These are phyloP conservation scores for Momotus momota DNA, from an alignment of 2,797 vertebrate genomes.

Conservation along the genomic window DNA sequence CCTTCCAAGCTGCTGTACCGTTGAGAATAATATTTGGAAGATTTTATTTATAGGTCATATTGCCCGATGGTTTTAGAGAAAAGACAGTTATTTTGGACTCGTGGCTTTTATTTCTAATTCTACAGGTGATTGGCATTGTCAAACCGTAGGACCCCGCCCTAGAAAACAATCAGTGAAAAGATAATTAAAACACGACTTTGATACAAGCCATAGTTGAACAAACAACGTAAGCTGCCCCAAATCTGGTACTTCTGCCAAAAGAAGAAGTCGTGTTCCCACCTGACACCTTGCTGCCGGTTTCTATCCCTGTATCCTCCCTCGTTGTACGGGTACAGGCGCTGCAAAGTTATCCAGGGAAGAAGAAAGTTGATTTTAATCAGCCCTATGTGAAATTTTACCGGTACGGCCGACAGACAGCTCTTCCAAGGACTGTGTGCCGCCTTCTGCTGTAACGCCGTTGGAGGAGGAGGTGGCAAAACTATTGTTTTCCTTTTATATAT, in stretches of 20 bases:
- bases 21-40: slow-evolving; percentile 29
- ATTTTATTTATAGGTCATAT: slow-evolving; percentile 13
- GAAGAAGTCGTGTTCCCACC: neutral
- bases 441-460: neutral
- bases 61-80: neutral
- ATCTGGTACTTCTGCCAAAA: neutral
- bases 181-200: neutral
- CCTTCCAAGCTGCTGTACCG: neutral
- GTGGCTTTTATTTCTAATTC: neutral
- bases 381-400: neutral
- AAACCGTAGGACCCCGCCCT: neutral
- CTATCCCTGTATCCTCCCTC: neutral
- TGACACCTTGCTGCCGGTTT: neutral
- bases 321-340: neutral
- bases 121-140: neutral
- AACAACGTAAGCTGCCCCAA: neutral
- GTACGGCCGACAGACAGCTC: neutral
- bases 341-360: neutral
- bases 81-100: neutral
- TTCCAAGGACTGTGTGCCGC: neutral
- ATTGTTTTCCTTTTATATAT: neutral
- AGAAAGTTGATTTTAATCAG: neutral
- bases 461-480: neutral
- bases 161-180: neutral
- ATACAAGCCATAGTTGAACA: neutral